Percentiles rank a stretch among this genome's conserved stretches.
Conservation (phyloP, 2,113 vertebrate species). For the Antechinus flavipes region DNA sequence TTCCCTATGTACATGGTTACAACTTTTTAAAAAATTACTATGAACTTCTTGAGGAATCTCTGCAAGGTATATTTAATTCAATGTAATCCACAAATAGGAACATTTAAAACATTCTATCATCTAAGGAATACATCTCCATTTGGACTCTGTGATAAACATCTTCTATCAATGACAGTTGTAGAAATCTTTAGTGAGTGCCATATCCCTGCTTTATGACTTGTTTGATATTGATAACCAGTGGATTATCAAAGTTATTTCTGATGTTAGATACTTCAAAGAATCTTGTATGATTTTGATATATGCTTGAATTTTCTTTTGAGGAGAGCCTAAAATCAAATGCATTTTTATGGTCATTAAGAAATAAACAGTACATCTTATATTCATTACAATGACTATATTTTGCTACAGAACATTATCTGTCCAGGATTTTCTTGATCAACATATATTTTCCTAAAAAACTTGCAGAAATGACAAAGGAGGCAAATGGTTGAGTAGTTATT, state of each 20-base stretch:
- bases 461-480: background rate
- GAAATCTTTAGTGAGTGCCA: background rate
- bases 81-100: background rate
- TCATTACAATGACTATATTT: background rate
- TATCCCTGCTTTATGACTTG: background rate
- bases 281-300: background rate
- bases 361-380: background rate
- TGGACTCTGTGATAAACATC: background rate
- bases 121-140: background rate
- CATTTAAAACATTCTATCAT: background rate
- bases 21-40: background rate
- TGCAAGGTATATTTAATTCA: background rate
- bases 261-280: background rate
- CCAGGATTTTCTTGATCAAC: background rate
- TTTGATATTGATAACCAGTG: background rate
- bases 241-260: background rate
- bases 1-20: background rate
- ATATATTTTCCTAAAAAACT: background rate
- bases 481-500: background rate
- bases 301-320: background rate
- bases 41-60: background rate
- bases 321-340: background rate
- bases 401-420: background rate
- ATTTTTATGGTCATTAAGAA: background rate
- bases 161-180: background rate